These are phyloP conservation scores for Cheilosia urbana DNA, from an alignment of 2,888 invertebrate genomes.

Conservation along the genomic window DNA sequence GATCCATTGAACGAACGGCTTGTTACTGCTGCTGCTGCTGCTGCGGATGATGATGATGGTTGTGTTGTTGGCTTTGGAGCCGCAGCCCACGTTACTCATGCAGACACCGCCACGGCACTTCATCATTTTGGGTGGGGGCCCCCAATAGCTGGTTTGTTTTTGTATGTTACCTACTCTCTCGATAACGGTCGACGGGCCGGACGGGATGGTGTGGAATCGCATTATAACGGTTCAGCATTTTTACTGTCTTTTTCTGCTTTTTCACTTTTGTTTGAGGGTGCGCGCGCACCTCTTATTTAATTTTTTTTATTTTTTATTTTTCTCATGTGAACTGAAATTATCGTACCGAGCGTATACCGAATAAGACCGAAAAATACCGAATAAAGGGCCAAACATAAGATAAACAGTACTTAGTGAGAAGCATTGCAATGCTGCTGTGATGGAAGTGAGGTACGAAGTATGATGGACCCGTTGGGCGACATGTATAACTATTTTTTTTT, in stretches of 20 bases:
- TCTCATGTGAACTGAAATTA: slow-evolving; percentile 64
- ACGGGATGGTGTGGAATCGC: slow-evolving; percentile 63
- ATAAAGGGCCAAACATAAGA: slow-evolving; percentile 70
- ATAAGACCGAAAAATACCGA: slow-evolving; percentile 35
- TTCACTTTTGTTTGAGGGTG: slow-evolving; percentile 73
- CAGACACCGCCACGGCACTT: slow-evolving; percentile 47
- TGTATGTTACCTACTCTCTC: slow-evolving; percentile 48
- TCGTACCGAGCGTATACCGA: slow-evolving; percentile 36
- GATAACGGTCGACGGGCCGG: slow-evolving; percentile 62
- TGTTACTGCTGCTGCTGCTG: slow-evolving; percentile 13
- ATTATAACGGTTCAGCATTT: slow-evolving; percentile 73
- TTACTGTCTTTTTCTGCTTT: slow-evolving; percentile 72
- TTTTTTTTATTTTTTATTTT: slow-evolving; percentile 18
- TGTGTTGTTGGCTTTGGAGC: slow-evolving; percentile 53
- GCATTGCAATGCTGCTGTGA: slow-evolving; percentile 40
- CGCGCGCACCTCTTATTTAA: slow-evolving; percentile 72
- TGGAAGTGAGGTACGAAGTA: slow-evolving; percentile 26
- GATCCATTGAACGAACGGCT: slow-evolving; percentile 31
- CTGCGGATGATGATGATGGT: slow-evolving; percentile 32
- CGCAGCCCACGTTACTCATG: slow-evolving; percentile 68
- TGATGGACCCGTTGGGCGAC: slow-evolving; percentile 63
- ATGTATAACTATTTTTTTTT: slow-evolving; percentile 30
- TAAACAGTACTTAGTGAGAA: slow-evolving; percentile 58
- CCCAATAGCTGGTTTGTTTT: slow-evolving; percentile 58
- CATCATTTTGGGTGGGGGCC: slow-evolving; percentile 54